A percentile compares a stretch with the other conserved stretches of the same genome.
Evolutionary conservation across 2,888 invertebrate species (phyloP).

Genomic region (Hedychridium roseum): DNA sequence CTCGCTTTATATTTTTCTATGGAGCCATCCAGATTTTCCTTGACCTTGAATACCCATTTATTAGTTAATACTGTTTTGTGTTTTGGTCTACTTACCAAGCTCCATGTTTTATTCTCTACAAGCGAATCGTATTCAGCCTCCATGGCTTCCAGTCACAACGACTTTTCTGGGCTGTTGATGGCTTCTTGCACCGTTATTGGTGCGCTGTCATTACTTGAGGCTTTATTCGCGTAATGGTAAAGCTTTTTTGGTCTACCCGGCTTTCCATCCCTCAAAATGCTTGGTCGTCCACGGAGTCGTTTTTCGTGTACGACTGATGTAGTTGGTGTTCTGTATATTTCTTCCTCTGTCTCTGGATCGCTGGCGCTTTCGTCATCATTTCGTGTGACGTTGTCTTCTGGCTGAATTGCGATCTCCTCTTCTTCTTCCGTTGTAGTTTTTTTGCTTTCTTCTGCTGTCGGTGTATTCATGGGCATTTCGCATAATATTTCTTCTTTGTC

Average conservation of each 20-base stretch:
- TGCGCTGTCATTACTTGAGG: not conserved
- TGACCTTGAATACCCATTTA: slow-evolving; percentile 28
- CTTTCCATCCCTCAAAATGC: slow-evolving; percentile 56
- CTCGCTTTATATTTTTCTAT: slow-evolving; percentile 30
- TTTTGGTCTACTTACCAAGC: slow-evolving; percentile 19
- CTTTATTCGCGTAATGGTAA: slow-evolving; percentile 7
- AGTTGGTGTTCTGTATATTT: not conserved
- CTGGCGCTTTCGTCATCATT: slow-evolving; percentile 38
- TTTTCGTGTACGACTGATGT: slow-evolving; percentile 15
- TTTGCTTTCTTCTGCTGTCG: slow-evolving; percentile 5
- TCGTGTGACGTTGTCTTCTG: not conserved
- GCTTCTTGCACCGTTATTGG: slow-evolving; percentile 14
- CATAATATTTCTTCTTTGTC: slow-evolving; percentile 25
- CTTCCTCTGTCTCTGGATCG: slow-evolving; percentile 18
- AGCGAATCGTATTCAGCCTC: slow-evolving; percentile 24
- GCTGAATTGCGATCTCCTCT: not conserved
- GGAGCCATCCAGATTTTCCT: slow-evolving; percentile 19
- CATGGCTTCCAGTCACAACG: slow-evolving; percentile 29
- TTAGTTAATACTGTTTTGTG: slow-evolving; percentile 23
- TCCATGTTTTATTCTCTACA: slow-evolving; percentile 28
- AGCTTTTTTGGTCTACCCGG: slow-evolving; percentile 46
- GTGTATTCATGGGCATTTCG: slow-evolving; percentile 16
- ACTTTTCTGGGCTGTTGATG: slow-evolving; percentile 8
- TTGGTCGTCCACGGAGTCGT: slow-evolving; percentile 19
- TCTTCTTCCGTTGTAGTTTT: not conserved